Evolutionary conservation across 2,888 invertebrate species (phyloP).

Genomic region (Vannuccia rotundouncinata): DNA sequence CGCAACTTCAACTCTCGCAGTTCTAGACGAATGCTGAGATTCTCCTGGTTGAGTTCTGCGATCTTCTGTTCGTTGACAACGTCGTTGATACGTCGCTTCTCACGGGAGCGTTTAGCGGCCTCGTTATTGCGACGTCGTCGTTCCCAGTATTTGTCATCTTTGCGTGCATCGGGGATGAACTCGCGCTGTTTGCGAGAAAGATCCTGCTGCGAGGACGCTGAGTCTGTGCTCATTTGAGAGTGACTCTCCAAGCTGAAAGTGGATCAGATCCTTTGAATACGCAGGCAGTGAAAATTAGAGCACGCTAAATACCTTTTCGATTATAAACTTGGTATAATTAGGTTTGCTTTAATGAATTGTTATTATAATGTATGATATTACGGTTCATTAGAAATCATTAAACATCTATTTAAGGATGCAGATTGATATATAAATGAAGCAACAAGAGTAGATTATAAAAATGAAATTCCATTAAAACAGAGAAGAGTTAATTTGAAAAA

Average conservation of each 20-base stretch:
- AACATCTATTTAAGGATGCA: no score
- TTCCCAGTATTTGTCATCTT: slow-evolving; percentile 96
- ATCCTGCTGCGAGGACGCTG: slow-evolving; percentile 3
- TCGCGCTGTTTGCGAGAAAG: slow-evolving; percentile 75
- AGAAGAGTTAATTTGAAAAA: no score
- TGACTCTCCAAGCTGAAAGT: background rate
- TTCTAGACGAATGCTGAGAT: slow-evolving; percentile 84
- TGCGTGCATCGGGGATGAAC: slow-evolving; percentile 90
- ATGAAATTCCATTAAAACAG: no score
- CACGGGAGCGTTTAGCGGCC: slow-evolving; percentile 89
- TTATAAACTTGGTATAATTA: no score
- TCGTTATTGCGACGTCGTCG: slow-evolving; percentile 88
- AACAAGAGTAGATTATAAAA: no score
- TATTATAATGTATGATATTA: no score
- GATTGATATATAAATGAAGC: no score
- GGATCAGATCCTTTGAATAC: no score
- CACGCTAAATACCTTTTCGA: no score
- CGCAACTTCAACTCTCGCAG: slow-evolving; percentile 74
- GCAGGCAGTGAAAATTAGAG: no score
- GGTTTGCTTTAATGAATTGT: no score
- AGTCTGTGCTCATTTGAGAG: slow-evolving; percentile 8
- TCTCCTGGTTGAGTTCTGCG: slow-evolving; percentile 85
- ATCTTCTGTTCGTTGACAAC: slow-evolving; percentile 90
- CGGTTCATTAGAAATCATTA: no score
- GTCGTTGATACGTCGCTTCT: slow-evolving; percentile 89